phyloP scores from a whole-genome alignment of 2,113 vertebrate species.

The Chloropsis cyanopogon region DNA sequence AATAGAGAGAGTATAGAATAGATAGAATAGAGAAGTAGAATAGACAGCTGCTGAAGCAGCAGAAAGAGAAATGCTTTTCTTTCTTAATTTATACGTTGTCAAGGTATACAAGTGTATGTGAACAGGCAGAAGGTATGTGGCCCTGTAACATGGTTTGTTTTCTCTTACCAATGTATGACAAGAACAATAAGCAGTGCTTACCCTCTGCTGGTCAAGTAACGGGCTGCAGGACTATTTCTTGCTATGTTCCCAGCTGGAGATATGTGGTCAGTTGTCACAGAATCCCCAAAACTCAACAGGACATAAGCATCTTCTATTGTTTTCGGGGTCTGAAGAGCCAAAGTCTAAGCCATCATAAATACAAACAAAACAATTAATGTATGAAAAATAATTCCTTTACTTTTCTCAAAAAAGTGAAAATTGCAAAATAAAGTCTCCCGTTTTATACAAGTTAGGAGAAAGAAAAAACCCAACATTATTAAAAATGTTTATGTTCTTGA shows the following conservation, averaged over 20 bases:
- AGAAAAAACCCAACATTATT: accelerated
- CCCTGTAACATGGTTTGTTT: background rate
- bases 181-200: slow-evolving; percentile 55
- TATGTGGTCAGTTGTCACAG: slow-evolving; percentile 97
- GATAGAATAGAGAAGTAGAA: too few relatives aligned
- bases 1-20: too few relatives aligned
- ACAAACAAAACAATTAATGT: background rate
- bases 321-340: slow-evolving; percentile 74
- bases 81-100: background rate
- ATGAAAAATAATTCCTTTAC: background rate
- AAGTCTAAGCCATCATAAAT: slow-evolving; percentile 75
- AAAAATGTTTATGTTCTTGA: background rate
- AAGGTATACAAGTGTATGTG: background rate
- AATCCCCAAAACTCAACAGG: slow-evolving; percentile 92
- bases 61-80: background rate
- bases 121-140: background rate
- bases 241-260: slow-evolving; percentile 98
- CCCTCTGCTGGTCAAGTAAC: slow-evolving; percentile 87
- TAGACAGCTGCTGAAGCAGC: background rate
- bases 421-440: background rate
- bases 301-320: slow-evolving; percentile 87
- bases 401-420: background rate
- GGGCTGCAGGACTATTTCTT: slow-evolving; percentile 90
- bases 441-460: background rate
- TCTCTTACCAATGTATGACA: background rate